Percentiles rank a stretch among this genome's conserved stretches.
Conservation (phyloP, 2,797 vertebrate genomes). For the Megalops cyprinoides region DNA sequence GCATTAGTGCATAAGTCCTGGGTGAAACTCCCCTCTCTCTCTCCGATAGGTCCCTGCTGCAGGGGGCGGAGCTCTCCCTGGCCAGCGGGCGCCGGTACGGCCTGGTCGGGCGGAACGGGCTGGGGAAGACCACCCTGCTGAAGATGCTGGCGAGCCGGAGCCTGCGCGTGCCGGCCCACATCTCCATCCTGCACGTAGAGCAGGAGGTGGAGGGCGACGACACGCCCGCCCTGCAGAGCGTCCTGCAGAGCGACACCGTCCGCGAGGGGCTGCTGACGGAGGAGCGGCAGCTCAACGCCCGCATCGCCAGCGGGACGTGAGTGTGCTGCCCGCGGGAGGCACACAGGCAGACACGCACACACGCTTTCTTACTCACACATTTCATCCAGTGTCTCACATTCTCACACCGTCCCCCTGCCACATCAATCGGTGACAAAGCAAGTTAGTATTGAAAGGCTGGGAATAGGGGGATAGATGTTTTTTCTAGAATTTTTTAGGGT, state of each 20-base stretch:
- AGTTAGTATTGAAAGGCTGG: too few relatives aligned
- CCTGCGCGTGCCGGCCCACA: conserved; percentile 88
- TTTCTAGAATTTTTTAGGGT: too few relatives aligned
- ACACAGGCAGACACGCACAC: not conserved
- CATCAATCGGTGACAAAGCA: not conserved
- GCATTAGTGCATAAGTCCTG: too few relatives aligned
- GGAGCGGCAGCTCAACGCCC: conserved; percentile 81
- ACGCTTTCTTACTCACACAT: too few relatives aligned
- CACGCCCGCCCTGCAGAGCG: conserved; percentile 86
- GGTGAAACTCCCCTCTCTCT: too few relatives aligned
- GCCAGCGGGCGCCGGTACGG: conserved; percentile 88
- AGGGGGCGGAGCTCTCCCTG: conserved; percentile 88
- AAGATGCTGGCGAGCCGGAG: conserved; percentile 93
- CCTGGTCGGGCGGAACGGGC: conserved; percentile 91
- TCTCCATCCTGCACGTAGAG: conserved; percentile 94
- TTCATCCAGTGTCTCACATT: too few relatives aligned
- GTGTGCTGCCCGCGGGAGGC: conserved; percentile 26
- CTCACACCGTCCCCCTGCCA: too few relatives aligned
- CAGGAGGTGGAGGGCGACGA: conserved; percentile 95
- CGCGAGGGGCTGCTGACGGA: conserved; percentile 83
- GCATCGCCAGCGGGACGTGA: conserved; percentile 84
- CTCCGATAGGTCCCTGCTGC: conserved; percentile 84
- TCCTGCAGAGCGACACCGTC: conserved; percentile 86
- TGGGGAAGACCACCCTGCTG: conserved; percentile 93
- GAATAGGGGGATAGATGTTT: too few relatives aligned